Base-by-base conservation (phyloP, 2,888 invertebrate genomes). In the Drosophila flavopinicola region DNA sequence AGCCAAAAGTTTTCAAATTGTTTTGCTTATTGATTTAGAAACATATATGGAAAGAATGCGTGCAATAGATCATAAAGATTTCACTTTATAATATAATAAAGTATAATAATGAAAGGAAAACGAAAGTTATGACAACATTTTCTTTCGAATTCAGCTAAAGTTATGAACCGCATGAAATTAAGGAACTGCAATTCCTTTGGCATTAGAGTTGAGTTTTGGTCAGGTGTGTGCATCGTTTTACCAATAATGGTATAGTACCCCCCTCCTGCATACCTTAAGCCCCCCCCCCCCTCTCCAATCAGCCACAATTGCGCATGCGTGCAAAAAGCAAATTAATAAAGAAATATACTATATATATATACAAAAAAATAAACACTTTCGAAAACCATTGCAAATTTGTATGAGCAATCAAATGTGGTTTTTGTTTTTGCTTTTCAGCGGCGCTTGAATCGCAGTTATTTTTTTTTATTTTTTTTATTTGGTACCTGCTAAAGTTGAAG, bases 371-470 rank as follows among this genome's bases (percentile, higher is more conserved):
- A 78, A 78, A 49, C 48, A 66, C 56, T 79, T 79, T 60, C 54
- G 75, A 78, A 73, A 69, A 35, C 13, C 58, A 68, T 76, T 73
- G 53, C 65, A 48, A 65, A 77, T 64, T 75, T 61, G 54, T 64
- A 47, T 59, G 30, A 53, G 66, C 61, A 56, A 66, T 72, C 37
- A 53, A 70, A 48, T 44, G 45, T 49, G 27, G 35, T 47, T 73
- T 56, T 59, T 51, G 11, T 44, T 68, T 42, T 52, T 58, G 10
- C 10, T 49, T 17, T 17, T 41, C 3, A 24, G 23, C 27, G 61
- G 32, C 42, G 38, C 56, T 52, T 41, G 20, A 25, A 29, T 13
- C 23, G 29, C 39, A n/a, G n/a, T n/a, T n/a, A n/a, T n/a, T n/a
- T n/a, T 9, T 39, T 24, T 56, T 42, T 59, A 41, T 45, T 76